phyloP scores from a whole-genome alignment of 2,113 vertebrate species.

The Scophthalmus maximus region DNA sequence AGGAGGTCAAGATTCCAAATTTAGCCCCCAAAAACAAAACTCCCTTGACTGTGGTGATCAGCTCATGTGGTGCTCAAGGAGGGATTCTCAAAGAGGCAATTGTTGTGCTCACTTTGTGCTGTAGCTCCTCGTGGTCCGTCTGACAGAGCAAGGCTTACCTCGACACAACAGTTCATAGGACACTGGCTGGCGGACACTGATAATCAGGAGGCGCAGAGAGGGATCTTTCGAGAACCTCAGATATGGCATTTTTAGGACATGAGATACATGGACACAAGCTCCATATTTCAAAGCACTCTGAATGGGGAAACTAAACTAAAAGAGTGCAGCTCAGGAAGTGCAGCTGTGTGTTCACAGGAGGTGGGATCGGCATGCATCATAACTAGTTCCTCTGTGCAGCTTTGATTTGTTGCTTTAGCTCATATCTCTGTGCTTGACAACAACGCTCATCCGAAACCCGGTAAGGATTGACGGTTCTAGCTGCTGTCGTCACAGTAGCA shows the following conservation, averaged over 20 bases:
- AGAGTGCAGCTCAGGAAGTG: neutral
- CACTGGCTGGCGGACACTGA: conserved; percentile 29
- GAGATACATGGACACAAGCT: no score
- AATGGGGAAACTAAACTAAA: neutral
- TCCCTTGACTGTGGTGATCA: conserved; percentile 38
- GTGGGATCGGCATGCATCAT: neutral
- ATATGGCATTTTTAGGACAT: no score
- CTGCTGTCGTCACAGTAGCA: neutral
- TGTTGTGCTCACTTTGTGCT: conserved; percentile 53
- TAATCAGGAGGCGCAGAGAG: conserved; percentile 52
- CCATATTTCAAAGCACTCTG: neutral
- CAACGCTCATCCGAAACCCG: no score
- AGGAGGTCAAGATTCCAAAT: conserved; percentile 13
- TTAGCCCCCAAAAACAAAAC: conserved; percentile 39
- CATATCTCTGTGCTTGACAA: conserved; percentile 8
- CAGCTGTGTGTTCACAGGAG: neutral
- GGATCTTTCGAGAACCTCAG: conserved; percentile 28
- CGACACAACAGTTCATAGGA: conserved; percentile 30
- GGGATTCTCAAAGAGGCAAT: conserved; percentile 56
- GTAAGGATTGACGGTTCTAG: neutral
- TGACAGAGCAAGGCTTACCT: conserved; percentile 23
- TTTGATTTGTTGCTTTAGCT: conserved; percentile 3
- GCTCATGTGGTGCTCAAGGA: conserved; percentile 30
- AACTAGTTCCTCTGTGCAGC: neutral
- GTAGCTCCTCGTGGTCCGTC: conserved; percentile 33